phyloP scores from a whole-genome alignment of 2,888 invertebrate genomes.

The Aphodius granarius region DNA sequence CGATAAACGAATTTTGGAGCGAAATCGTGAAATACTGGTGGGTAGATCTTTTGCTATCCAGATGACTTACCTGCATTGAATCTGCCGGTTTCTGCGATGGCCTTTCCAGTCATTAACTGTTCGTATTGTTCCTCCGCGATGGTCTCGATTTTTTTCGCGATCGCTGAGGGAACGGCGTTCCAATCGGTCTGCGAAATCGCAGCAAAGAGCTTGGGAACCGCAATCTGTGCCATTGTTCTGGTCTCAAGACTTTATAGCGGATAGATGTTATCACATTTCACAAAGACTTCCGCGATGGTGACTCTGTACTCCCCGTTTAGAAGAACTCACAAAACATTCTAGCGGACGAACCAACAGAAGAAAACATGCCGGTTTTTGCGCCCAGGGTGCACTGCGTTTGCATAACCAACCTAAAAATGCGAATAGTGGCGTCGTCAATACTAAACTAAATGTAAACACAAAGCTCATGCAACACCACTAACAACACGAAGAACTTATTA shows the following conservation, averaged over 20 bases:
- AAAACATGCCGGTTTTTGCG: conserved; percentile 35
- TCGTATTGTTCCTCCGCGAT: conserved; percentile 66
- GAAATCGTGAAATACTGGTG: not conserved
- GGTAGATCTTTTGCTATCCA: not conserved
- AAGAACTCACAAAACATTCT: conserved; percentile 17
- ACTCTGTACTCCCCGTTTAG: not conserved
- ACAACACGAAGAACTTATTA: not conserved
- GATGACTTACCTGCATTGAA: conserved; percentile 62
- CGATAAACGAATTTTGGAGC: not conserved
- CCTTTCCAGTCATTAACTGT: conserved; percentile 73
- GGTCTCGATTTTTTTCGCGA: conserved; percentile 64
- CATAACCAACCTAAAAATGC: not conserved
- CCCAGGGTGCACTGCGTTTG: conserved; percentile 31
- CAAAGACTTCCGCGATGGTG: conserved; percentile 5
- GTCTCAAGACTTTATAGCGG: conserved; percentile 3
- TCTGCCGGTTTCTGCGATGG: conserved; percentile 69
- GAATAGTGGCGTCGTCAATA: not conserved
- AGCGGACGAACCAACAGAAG: conserved; percentile 19
- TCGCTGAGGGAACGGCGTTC: conserved; percentile 57
- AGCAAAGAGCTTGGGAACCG: conserved; percentile 43
- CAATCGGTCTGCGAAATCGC: conserved; percentile 60
- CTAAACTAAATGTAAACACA: not conserved
- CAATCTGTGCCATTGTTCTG: conserved; percentile 43
- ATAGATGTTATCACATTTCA: conserved; percentile 22
- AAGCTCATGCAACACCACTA: not conserved